These are phyloP conservation scores for Kryptolebias marmoratus DNA, from an alignment of 2,113 vertebrate genomes.

Conservation along the genomic window DNA sequence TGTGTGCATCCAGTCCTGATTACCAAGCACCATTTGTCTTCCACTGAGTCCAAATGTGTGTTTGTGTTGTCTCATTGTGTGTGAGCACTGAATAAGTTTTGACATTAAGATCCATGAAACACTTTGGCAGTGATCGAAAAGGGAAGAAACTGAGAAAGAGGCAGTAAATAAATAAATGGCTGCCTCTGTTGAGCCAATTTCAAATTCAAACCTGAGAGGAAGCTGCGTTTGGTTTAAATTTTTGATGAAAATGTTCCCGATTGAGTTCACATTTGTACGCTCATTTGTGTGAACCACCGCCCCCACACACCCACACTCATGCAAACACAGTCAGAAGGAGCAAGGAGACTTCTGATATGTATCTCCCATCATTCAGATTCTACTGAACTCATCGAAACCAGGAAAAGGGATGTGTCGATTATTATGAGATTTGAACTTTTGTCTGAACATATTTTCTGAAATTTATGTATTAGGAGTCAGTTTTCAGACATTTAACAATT, in stretches of 20 bases:
- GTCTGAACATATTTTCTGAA: neutral
- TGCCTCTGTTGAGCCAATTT: neutral
- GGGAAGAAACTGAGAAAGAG: neutral
- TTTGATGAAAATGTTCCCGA: conserved; percentile 34
- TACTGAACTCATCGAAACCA: neutral
- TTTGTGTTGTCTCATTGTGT: conserved; percentile 8
- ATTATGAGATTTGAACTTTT: neutral
- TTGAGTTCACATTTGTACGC: conserved; percentile 36
- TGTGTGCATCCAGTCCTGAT: conserved; percentile 31
- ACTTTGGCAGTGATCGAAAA: neutral
- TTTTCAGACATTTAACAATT: neutral
- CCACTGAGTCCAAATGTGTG: neutral
- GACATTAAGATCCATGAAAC: neutral
- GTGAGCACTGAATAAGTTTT: neutral
- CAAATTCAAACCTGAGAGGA: conserved; percentile 4
- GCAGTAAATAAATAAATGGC: neutral
- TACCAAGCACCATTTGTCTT: conserved; percentile 41
- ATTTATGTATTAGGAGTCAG: neutral
- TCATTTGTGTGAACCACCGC: conserved; percentile 46
- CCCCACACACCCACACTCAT: conserved; percentile 43
- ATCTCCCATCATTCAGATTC: conserved; percentile 33
- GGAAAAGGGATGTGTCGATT: neutral
- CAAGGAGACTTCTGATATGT: conserved; percentile 43
- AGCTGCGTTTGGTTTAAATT: conserved; percentile 4
- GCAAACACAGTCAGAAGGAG: conserved; percentile 18